Conservation (phyloP, 2,888 invertebrate genomes). For the Sclerodermus sp. region DNA sequence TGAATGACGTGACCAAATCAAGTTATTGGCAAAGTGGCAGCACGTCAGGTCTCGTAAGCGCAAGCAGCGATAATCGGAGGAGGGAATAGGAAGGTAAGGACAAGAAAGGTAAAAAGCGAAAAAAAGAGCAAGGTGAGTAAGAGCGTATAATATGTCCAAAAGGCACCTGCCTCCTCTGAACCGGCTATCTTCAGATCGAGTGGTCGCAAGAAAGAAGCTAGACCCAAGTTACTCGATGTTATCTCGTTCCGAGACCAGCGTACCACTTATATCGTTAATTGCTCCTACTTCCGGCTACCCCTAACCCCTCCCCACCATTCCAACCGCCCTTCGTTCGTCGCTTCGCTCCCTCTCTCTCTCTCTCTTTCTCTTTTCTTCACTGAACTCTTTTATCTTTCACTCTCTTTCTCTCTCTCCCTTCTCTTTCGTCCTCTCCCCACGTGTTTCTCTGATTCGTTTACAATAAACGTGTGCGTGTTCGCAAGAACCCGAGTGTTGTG, state of each 20-base stretch:
- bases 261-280: conserved; percentile 59
- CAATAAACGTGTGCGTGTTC: conserved; percentile 19
- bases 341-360: not conserved
- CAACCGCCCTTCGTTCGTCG: conserved; percentile 1
- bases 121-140: conserved; percentile 37
- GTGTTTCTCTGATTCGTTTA: no score
- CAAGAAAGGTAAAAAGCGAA: conserved; percentile 6
- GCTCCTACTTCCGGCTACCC: conserved; percentile 53
- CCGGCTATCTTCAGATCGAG: conserved; percentile 48
- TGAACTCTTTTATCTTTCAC: not conserved
- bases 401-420: not conserved
- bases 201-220: conserved; percentile 44
- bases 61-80: conserved; percentile 9
- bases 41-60: not conserved
- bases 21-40: not conserved
- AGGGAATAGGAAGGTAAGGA: not conserved
- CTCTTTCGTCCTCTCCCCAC: no score
- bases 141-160: conserved; percentile 54
- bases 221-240: conserved; percentile 47
- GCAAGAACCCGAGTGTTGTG: no score
- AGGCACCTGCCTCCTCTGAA: conserved; percentile 50
- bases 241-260: conserved; percentile 52
- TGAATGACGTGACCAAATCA: no score
- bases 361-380: no score
- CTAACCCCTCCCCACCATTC: conserved; percentile 2